phyloP scores from a whole-genome alignment of 1,140 invertebrate genomes.

The Aphaenogaster rudis region DNA sequence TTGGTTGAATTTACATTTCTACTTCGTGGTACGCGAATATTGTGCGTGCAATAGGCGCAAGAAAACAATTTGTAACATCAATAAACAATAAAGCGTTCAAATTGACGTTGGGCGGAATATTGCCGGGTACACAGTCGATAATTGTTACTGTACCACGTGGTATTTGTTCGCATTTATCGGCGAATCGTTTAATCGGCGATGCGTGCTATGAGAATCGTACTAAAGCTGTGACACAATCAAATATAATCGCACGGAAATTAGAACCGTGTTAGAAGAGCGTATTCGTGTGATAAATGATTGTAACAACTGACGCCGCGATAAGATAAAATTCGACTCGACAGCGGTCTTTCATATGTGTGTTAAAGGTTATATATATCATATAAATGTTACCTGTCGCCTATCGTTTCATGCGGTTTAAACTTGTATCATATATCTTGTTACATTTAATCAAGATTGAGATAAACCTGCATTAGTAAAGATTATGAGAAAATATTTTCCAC shows the following conservation, averaged over 20 bases:
- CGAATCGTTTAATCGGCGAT: not conserved
- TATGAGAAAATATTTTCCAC: not conserved
- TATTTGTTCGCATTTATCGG: slow-evolving; percentile 24
- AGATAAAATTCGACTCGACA: not conserved
- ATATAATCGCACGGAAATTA: not conserved
- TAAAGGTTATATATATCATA: not conserved
- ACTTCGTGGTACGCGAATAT: not conserved
- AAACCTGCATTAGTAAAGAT: not conserved
- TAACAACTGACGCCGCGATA: not conserved
- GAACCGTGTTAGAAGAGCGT: not conserved
- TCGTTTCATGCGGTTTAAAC: not conserved
- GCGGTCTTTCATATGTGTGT: not conserved
- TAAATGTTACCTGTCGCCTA: not conserved
- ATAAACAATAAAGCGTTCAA: not conserved
- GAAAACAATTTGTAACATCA: slow-evolving; percentile 4
- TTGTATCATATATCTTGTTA: not conserved
- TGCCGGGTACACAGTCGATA: not conserved
- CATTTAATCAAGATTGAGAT: not conserved
- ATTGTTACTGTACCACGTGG: not conserved
- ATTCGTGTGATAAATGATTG: not conserved
- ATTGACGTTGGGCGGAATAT: not conserved
- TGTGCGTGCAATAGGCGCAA: not conserved
- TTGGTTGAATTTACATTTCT: not conserved
- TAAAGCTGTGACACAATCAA: not conserved
- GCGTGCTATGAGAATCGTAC: not conserved